These are phyloP conservation scores for Micoletzkya japonica DNA, from an alignment of 2,888 invertebrate species.

Conservation along the genomic window DNA sequence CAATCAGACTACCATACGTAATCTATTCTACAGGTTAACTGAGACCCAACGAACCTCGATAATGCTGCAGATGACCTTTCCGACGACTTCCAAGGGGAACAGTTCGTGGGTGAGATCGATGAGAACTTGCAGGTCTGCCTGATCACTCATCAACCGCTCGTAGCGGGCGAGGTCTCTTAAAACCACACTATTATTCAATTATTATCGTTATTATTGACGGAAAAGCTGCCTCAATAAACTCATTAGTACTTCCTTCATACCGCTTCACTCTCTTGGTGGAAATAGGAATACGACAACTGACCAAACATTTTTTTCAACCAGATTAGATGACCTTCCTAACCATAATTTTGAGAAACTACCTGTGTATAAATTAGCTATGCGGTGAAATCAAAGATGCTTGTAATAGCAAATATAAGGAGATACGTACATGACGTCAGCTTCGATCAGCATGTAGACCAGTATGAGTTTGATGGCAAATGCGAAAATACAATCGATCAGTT, in stretches of 20 bases:
- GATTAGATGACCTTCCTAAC: no score
- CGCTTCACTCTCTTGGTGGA: no score
- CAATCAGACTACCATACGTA: no score
- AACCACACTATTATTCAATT: constrained; percentile 20
- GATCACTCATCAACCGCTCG: constrained; percentile 47
- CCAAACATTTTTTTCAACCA: not conserved
- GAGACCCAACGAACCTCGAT: constrained; percentile 49
- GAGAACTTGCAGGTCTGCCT: constrained; percentile 54
- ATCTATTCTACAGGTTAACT: no score
- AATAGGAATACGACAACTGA: no score
- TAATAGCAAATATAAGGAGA: constrained; percentile 31
- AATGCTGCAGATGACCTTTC: constrained; percentile 49
- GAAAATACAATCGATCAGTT: constrained; percentile 52
- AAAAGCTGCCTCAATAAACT: no score
- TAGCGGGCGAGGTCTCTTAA: constrained; percentile 55
- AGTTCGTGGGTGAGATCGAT: constrained; percentile 59
- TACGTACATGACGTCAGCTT: constrained; percentile 34
- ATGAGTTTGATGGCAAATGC: constrained; percentile 52
- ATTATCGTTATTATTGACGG: no score
- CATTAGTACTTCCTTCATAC: no score
- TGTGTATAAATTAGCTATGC: not conserved
- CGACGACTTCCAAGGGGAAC: constrained; percentile 58
- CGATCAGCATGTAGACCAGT: constrained; percentile 46
- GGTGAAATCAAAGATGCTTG: not conserved
- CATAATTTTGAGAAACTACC: no score